Base-by-base conservation (phyloP, 1,140 invertebrate genomes). In the Probaryconus sp. region DNA sequence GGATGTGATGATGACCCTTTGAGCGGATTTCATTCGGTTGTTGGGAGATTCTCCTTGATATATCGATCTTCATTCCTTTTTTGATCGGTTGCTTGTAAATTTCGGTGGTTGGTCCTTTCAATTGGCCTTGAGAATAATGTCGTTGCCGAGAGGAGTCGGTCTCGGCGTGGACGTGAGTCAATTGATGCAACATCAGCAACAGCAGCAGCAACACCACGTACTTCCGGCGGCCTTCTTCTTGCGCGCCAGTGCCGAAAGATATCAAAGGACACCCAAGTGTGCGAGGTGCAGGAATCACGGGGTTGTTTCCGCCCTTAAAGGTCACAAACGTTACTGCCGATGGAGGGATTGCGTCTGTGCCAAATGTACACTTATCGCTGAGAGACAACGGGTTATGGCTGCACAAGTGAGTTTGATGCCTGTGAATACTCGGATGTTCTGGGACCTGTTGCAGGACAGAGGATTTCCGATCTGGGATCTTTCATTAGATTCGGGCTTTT, bases 321-420 rank as follows among this genome's bases (percentile, higher is more conserved):
- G 97, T 2, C 97, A 99, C 90, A 99, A 99, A 87, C 91, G 97
- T 0, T 99, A 97, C 87, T 99, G 97, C 85, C 91, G 96, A 42
- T 98, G 96, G 96, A 89, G 96, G 53, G 97, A 98, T 84, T 98
- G 97, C 89, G 92, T 95, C 42, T 98, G 98, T 89, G 96, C 97
- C 31, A 99, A 99, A 89, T 99, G 98, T 89, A 98, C 97, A 0
- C 91, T 99, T n/a, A 99, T 99, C 48, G 97, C 97, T 0, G 98
- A 99, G 88, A 89, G 98, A 76, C 98, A 99, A 85, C 90, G 97
- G 9, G 97, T 99, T n/a, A 99, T 99, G 98, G 98, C 98, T 16
- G 97, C 97, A 47, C 95, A 96, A 91, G 92, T 92, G 84, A 87
- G 81, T 58, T 73, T 56, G 69, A 73, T 70, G 73, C 73, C 58